These are phyloP conservation scores for Uria aalge DNA, from an alignment of 2,113 vertebrate genomes.

Conservation along the genomic window DNA sequence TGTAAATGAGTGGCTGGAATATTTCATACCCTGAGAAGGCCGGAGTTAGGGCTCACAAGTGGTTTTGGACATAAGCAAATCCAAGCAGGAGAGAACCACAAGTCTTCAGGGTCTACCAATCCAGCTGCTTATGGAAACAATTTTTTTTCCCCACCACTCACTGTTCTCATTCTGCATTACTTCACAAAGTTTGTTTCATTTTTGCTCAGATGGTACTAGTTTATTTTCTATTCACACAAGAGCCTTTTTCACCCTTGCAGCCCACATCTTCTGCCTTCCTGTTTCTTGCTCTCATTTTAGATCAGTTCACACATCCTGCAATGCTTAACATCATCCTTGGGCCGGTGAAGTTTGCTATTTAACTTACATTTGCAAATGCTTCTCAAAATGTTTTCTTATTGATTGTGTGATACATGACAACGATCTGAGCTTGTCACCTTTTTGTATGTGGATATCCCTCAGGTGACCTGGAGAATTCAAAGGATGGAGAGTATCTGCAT, in stretches of 20 bases:
- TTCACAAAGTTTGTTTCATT: not conserved
- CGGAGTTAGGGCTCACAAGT: not conserved
- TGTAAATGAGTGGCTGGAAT: not conserved
- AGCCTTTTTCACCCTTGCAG: not conserved
- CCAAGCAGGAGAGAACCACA: not conserved
- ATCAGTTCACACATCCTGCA: not conserved
- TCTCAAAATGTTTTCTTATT: not conserved
- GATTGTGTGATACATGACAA: not conserved
- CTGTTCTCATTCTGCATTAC: not conserved
- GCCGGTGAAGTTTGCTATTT: not conserved
- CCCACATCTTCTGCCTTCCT: not conserved
- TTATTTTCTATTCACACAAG: not conserved
- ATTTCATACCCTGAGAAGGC: not conserved
- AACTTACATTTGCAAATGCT: not conserved
- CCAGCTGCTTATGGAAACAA: not conserved
- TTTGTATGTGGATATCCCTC: not conserved
- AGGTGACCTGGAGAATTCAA: not conserved
- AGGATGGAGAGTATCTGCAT: not conserved
- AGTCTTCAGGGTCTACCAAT: not conserved
- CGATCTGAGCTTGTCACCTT: not conserved
- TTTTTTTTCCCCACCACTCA: not conserved
- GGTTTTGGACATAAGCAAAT: not conserved
- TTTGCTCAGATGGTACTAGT: not conserved
- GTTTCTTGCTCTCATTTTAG: slow-evolving; percentile 23
- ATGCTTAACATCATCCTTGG: not conserved